Percentiles rank a stretch among this genome's conserved stretches.
These are phyloP conservation scores for Oligia fasciuncula DNA, from an alignment of 2,888 invertebrate species.

Conservation along the genomic window DNA sequence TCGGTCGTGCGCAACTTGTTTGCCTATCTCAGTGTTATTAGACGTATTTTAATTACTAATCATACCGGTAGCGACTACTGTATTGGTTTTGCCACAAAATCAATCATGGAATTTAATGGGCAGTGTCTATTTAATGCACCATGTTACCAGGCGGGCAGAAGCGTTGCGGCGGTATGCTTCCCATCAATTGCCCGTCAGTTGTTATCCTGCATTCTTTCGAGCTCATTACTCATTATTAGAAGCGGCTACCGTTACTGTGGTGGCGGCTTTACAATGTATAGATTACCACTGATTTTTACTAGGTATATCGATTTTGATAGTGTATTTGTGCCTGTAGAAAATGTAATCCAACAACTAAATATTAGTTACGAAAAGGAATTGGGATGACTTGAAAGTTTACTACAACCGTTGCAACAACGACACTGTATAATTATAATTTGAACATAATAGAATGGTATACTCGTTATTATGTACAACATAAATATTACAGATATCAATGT, in stretches of 20 bases:
- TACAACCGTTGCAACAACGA: not conserved
- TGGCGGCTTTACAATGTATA: constrained; percentile 67
- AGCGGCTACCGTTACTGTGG: constrained; percentile 82
- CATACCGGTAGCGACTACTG: constrained; percentile 81
- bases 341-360: not conserved
- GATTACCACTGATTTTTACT: constrained; percentile 52
- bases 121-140: constrained; percentile 74
- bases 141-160: constrained; percentile 62
- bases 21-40: constrained; percentile 62
- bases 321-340: not conserved
- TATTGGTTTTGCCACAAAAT: constrained; percentile 81
- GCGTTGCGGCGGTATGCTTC: constrained; percentile 64
- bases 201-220: constrained; percentile 81
- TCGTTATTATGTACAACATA: not conserved
- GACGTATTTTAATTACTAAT: constrained; percentile 70
- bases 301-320: constrained; percentile 8
- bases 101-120: constrained; percentile 83
- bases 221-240: constrained; percentile 87
- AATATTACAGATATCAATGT: no score
- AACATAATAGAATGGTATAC: not conserved
- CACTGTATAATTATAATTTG: not conserved
- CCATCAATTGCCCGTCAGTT: constrained; percentile 75
- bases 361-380: not conserved
- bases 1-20: constrained; percentile 46
- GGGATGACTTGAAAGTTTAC: not conserved